A percentile compares a stretch with the other conserved stretches of the same genome.
These are phyloP conservation scores for Crypturellus undulatus DNA, from an alignment of 2,113 vertebrate genomes.

Conservation along the genomic window DNA sequence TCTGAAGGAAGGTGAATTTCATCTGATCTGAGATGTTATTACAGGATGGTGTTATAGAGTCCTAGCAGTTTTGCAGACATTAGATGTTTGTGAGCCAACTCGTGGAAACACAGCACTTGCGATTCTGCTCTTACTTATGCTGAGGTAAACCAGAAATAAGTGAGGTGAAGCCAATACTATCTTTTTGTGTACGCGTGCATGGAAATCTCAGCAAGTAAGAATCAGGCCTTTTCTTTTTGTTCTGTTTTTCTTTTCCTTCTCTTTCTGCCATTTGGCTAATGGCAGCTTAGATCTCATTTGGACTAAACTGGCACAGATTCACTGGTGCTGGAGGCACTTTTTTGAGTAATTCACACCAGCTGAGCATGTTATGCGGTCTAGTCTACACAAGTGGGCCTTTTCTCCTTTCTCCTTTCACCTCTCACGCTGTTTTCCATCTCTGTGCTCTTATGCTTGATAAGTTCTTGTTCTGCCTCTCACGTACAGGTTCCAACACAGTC, in stretches of 20 bases:
- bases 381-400: constrained; percentile 5
- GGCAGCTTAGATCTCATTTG: constrained; percentile 45
- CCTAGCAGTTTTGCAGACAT: background rate
- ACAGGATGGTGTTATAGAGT: background rate
- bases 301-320: constrained; percentile 43
- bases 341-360: constrained; percentile 55
- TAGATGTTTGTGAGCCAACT: background rate
- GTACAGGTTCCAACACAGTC: background rate
- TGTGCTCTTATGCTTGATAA: background rate
- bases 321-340: constrained; percentile 38
- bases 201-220: background rate
- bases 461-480: background rate
- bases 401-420: constrained; percentile 9
- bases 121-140: background rate
- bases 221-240: background rate
- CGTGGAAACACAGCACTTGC: background rate
- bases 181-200: background rate
- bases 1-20: background rate
- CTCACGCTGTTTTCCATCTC: constrained; percentile 59
- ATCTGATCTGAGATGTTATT: background rate
- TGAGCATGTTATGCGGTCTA: constrained; percentile 28
- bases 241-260: background rate
- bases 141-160: background rate
- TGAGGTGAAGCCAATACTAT: background rate
- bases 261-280: background rate